phyloP scores from a whole-genome alignment of 2,888 invertebrate genomes.

The Torymus texanus region DNA sequence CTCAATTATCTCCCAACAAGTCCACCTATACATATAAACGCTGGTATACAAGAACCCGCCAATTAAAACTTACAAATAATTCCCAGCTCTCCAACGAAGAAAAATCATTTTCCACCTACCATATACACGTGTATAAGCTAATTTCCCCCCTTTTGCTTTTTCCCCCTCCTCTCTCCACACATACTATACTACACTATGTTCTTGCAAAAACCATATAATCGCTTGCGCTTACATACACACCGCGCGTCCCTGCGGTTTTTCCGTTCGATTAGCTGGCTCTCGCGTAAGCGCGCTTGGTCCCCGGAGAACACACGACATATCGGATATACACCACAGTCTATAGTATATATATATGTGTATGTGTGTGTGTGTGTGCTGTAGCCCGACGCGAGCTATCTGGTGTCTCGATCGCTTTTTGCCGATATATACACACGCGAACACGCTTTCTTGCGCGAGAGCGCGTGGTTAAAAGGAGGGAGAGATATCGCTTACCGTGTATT shows the following conservation, averaged over 20 bases:
- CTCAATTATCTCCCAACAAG: no score
- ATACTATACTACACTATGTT: no score
- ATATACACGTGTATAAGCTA: no score
- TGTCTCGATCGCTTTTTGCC: slow-evolving; percentile 41
- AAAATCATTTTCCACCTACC: no score
- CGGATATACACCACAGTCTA: not conserved
- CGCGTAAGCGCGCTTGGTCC: not conserved
- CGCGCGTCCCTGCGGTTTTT: slow-evolving; percentile 40
- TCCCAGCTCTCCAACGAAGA: no score
- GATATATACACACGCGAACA: slow-evolving; percentile 10
- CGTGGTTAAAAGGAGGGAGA: not conserved
- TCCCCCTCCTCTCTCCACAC: no score
- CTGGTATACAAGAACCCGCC: no score
- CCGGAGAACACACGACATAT: not conserved
- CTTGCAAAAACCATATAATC: not conserved
- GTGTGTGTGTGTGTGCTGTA: no score
- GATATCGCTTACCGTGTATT: slow-evolving; percentile 49
- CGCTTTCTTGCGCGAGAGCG: slow-evolving; percentile 25
- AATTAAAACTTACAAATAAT: no score
- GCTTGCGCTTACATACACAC: not conserved
- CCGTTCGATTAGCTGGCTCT: slow-evolving; percentile 43
- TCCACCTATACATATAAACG: no score
- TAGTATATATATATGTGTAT: not conserved
- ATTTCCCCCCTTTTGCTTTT: no score
- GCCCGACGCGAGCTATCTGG: slow-evolving; percentile 21